Conservation (phyloP, 2,113 vertebrate species). For the Amazona guildingii region DNA sequence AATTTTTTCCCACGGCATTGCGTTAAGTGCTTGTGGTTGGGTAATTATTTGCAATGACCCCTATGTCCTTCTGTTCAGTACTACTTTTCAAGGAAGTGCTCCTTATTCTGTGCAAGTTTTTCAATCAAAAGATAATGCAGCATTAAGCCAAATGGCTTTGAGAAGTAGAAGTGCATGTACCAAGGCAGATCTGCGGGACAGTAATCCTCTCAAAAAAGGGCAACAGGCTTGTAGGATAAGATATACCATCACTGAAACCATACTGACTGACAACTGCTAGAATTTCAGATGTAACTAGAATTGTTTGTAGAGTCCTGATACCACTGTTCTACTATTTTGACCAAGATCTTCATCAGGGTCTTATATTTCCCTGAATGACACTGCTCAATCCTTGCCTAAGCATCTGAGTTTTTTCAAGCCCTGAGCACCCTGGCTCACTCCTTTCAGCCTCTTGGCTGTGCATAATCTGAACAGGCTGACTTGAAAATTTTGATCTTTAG, state of each 20-base stretch:
- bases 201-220: not conserved
- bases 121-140: not conserved
- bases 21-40: conserved; percentile 7
- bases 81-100: conserved; percentile 32
- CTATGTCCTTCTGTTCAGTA: conserved; percentile 27
- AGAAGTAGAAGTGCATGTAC: not conserved
- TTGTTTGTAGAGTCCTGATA: not conserved
- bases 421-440: not conserved
- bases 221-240: not conserved
- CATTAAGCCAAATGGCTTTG: conserved; percentile 18
- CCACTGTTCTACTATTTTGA: not conserved
- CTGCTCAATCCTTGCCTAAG: not conserved
- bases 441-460: not conserved
- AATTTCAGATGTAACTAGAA: not conserved
- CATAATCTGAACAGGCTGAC: not conserved
- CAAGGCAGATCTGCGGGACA: fast-evolving
- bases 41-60: conserved; percentile 37
- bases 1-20: conserved; percentile 18
- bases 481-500: not conserved
- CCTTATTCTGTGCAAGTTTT: conserved; percentile 2
- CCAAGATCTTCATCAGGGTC: not conserved
- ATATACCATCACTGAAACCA: not conserved
- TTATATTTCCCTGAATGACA: not conserved
- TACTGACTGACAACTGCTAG: not conserved
- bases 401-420: not conserved